phyloP scores from a whole-genome alignment of 2,797 vertebrate genomes.

The Cirrhinus molitorella region DNA sequence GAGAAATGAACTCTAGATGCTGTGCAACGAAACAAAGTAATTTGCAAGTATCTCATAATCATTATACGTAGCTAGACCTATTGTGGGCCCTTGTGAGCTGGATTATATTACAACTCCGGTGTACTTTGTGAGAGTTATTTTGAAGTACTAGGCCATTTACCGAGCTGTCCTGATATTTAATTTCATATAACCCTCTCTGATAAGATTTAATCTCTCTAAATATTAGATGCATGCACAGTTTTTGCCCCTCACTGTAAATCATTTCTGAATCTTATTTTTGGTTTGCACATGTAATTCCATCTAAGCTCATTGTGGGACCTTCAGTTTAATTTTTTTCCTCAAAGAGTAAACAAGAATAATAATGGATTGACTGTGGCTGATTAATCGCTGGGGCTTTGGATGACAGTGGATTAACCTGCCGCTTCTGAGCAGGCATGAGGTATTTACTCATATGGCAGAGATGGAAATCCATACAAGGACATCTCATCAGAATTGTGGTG shows the following conservation, averaged over 20 bases:
- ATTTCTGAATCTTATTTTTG: slow-evolving; percentile 76
- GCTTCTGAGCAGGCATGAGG: slow-evolving; percentile 19
- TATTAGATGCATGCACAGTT: slow-evolving; percentile 38
- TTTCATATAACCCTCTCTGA: slow-evolving; percentile 65
- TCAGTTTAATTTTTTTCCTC: slow-evolving; percentile 73
- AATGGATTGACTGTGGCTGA: slow-evolving; percentile 58
- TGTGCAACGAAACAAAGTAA: slow-evolving; percentile 2
- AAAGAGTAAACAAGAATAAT: slow-evolving; percentile 66
- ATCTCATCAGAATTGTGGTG: slow-evolving; percentile 37
- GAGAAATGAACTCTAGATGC: slow-evolving; percentile 44
- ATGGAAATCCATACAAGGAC: slow-evolving; percentile 38
- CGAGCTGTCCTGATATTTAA: slow-evolving; percentile 20
- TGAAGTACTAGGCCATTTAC: slow-evolving; percentile 36
- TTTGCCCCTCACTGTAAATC: slow-evolving; percentile 60
- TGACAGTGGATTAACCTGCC: slow-evolving; percentile 59
- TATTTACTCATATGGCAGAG: slow-evolving; percentile 50
- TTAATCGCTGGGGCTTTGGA: slow-evolving; percentile 53
- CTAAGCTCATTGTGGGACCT: slow-evolving; percentile 77
- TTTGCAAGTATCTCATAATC: slow-evolving; percentile 22
- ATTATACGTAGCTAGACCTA: slow-evolving; percentile 15
- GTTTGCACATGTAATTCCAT: slow-evolving; percentile 77
- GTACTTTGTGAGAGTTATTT: slow-evolving; percentile 19
- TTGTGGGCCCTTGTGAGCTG: not conserved
- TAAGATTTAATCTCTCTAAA: slow-evolving; percentile 45
- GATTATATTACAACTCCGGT: slow-evolving; percentile 1